Base-by-base conservation (phyloP, 2,888 invertebrate species). In the Ypsolopha sequella region DNA sequence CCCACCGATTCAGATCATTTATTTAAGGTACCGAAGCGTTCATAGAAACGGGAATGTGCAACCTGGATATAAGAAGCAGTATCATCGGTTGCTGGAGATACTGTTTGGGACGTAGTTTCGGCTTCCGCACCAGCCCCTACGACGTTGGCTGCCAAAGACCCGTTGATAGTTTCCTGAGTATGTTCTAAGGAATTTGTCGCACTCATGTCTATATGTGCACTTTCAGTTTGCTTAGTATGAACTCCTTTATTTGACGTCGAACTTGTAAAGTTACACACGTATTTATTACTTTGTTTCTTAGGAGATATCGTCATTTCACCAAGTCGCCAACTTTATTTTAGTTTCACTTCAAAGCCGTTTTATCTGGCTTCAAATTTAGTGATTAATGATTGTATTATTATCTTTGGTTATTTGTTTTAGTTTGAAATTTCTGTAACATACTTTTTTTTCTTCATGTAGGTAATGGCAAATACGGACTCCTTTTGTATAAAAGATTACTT, bases 1-100 rank as follows among this genome's bases (percentile, higher is more conserved):
- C n/a, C n/a, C 24, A 24, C 24, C 24, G 24, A 24, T 24, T 24
- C 24, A 3, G 4, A 2, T 4, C 24, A 24, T 24, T n/a, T 24
- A 24, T 24, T 24, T 3, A 24, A 24, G 24, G 24, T 24, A 24
- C 24, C 24, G 24, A 24, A 24, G 24, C 24, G 24, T 24, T 24
- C 4, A 24, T 24, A 24, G 24, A 24, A 24, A 4, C 24, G 24
- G 24, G 24, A 24, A 9, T 24, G 10, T 2, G 6, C 24, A 45
- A 68, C 70, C 63, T 71, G 71, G 24, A 72, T 55, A 54, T 63
- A 71, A n/a, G 71, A 72, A 48, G 61, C 63, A 6, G 65, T 61
- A 49, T 64, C 65, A 36, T 36, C 13, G 44, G 48, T 52, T 39
- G 59, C 52, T 10, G 56, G 33, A 7, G 43, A 43, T 6, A 24